Percentiles rank a stretch among this genome's conserved stretches.
These are phyloP conservation scores for Philhelius pedissequus DNA, from an alignment of 2,888 invertebrate species.

Conservation along the genomic window DNA sequence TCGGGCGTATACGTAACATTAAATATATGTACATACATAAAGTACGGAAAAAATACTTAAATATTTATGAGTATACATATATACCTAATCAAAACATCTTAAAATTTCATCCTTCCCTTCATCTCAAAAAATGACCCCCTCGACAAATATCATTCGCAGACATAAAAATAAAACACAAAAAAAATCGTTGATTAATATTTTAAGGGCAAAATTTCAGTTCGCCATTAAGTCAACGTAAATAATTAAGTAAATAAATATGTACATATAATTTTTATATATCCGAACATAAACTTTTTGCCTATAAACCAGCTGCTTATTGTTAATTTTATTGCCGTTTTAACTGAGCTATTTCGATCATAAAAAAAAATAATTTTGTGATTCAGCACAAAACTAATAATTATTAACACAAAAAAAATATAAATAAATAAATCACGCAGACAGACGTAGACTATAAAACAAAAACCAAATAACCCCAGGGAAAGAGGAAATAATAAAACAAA, in stretches of 20 bases:
- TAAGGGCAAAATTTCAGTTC: conserved; percentile 33
- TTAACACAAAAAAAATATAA: neutral
- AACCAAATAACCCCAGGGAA: conserved; percentile 12
- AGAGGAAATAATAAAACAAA: conserved; percentile 18
- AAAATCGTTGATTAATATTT: conserved; percentile 50
- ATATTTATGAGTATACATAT: too few relatives aligned
- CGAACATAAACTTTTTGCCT: conserved; percentile 10
- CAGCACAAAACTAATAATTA: conserved; percentile 25
- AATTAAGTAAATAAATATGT: conserved; percentile 9
- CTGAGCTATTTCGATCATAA: neutral
- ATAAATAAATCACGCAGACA: conserved; percentile 1
- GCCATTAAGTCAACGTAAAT: conserved; percentile 42
- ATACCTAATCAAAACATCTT: neutral
- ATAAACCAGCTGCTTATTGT: conserved; percentile 12
- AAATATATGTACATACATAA: neutral
- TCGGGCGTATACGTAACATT: conserved; percentile 45
- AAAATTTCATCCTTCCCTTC: too few relatives aligned
- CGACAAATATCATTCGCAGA: neutral
- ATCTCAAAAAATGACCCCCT: neutral
- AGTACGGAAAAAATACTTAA: neutral
- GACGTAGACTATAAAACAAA: neutral
- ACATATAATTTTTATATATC: conserved; percentile 28
- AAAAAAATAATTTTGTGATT: neutral
- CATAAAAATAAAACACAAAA: conserved; percentile 12
- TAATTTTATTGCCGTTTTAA: conserved; percentile 52